These are phyloP conservation scores for Rousettus madagascariensis DNA, from an alignment of 2,797 vertebrate genomes.

Conservation along the genomic window DNA sequence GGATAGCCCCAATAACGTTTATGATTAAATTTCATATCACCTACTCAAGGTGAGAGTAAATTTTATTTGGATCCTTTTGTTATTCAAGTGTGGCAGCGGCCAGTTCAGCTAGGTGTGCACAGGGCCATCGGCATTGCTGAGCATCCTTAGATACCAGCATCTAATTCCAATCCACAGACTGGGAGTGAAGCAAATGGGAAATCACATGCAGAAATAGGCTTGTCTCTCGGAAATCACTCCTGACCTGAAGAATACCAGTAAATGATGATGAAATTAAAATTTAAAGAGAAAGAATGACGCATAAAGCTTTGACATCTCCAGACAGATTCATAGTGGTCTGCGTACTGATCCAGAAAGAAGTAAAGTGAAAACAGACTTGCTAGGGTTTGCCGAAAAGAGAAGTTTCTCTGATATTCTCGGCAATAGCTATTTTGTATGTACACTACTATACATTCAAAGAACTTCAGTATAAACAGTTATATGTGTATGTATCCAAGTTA, in stretches of 20 bases:
- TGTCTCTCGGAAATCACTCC: background rate
- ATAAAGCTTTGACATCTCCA: background rate
- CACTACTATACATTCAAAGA: background rate
- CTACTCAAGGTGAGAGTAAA: background rate
- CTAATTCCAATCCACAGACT: background rate
- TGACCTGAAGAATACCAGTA: background rate
- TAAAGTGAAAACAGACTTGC: background rate
- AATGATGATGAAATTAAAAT: background rate
- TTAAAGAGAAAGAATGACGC: background rate
- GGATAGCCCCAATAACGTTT: background rate
- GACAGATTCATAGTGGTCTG: background rate
- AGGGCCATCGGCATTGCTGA: background rate
- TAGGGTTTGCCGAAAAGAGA: background rate
- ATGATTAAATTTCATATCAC: background rate
- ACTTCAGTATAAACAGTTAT: background rate
- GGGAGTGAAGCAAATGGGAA: background rate
- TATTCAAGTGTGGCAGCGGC: background rate
- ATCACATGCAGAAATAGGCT: background rate
- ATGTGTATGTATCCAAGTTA: background rate
- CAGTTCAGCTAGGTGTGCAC: background rate
- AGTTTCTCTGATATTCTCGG: background rate
- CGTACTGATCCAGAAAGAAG: background rate
- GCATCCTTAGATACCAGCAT: background rate
- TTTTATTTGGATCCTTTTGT: background rate
- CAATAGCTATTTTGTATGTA: background rate